These are phyloP conservation scores for Fistularia commersonii DNA, from an alignment of 2,797 vertebrate genomes.

Conservation along the genomic window DNA sequence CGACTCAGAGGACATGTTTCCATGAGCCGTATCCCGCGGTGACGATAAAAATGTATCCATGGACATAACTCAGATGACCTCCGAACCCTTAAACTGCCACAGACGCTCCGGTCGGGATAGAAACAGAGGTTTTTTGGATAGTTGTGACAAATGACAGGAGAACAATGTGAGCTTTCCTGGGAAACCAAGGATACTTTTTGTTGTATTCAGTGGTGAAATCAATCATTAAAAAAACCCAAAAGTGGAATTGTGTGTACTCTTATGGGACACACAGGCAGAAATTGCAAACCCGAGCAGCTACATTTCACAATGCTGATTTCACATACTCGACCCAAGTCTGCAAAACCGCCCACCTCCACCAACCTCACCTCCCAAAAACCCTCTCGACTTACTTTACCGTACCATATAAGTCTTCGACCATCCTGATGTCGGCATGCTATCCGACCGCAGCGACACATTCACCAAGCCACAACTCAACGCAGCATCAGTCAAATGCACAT, in stretches of 20 bases:
- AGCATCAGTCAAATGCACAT: slow-evolving; percentile 11
- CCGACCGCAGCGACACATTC: slow-evolving; percentile 40
- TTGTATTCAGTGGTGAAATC: too few relatives aligned
- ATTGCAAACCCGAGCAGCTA: slow-evolving; percentile 2
- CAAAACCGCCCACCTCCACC: slow-evolving; percentile 35
- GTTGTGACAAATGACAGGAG: too few relatives aligned
- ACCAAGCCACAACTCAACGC: slow-evolving; percentile 16
- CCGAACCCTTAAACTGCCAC: slow-evolving; percentile 10
- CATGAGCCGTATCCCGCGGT: slow-evolving; percentile 9
- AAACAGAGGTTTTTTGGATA: background rate
- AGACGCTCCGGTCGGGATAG: background rate
- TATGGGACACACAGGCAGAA: background rate
- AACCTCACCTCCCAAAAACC: slow-evolving; percentile 46
- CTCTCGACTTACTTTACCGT: slow-evolving; percentile 30
- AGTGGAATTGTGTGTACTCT: background rate
- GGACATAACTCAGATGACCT: slow-evolving; percentile 7
- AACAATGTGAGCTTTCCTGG: too few relatives aligned
- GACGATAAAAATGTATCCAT: slow-evolving; percentile 13
- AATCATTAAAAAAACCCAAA: too few relatives aligned
- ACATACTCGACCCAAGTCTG: slow-evolving; percentile 43
- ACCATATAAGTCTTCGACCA: slow-evolving; percentile 40
- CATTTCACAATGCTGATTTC: slow-evolving; percentile 43
- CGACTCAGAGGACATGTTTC: background rate
- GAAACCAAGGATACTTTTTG: too few relatives aligned
- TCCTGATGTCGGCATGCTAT: slow-evolving; percentile 29